Conservation (phyloP, 2,888 invertebrate species). For the Phyllotreta striolata region DNA sequence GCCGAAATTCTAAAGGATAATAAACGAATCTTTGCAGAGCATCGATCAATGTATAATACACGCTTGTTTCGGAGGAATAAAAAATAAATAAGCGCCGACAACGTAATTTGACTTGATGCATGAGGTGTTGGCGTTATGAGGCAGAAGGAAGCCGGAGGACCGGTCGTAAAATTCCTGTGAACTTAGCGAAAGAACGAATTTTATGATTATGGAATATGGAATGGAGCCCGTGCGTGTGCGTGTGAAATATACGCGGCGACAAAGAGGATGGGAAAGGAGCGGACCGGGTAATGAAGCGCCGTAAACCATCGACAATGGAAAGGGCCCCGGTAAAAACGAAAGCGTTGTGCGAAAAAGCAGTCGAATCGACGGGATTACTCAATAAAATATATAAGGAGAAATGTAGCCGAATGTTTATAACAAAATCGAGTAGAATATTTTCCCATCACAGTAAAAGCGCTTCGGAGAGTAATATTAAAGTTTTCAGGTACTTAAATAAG, state of each 20-base stretch:
- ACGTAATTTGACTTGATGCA: conserved; percentile 18
- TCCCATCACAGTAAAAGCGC: too few relatives aligned
- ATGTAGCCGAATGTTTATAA: too few relatives aligned
- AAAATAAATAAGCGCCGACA: conserved; percentile 20
- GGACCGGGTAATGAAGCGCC: conserved; percentile 11
- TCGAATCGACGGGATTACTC: conserved; percentile 4
- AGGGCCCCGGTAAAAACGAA: neutral
- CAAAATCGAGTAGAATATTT: too few relatives aligned
- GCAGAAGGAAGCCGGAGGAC: conserved; percentile 6
- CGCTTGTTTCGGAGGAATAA: neutral
- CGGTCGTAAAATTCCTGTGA: conserved; percentile 18
- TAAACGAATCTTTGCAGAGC: too few relatives aligned
- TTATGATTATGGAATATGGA: conserved; percentile 30
- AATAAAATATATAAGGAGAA: too few relatives aligned
- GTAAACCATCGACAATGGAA: conserved; percentile 15
- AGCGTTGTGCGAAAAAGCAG: neutral
- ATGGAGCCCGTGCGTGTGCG: neutral
- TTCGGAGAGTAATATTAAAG: too few relatives aligned
- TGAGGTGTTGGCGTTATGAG: neutral
- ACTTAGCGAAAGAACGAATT: conserved; percentile 20
- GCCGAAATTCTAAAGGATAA: too few relatives aligned
- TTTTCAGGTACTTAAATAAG: too few relatives aligned
- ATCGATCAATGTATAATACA: neutral
- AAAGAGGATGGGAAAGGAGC: conserved; percentile 5
- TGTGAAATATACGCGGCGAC: conserved; percentile 5